A percentile compares a stretch with the other conserved stretches of the same genome.
These are phyloP conservation scores for Brachymystax lenok DNA, from an alignment of 2,797 vertebrate species.

Conservation along the genomic window DNA sequence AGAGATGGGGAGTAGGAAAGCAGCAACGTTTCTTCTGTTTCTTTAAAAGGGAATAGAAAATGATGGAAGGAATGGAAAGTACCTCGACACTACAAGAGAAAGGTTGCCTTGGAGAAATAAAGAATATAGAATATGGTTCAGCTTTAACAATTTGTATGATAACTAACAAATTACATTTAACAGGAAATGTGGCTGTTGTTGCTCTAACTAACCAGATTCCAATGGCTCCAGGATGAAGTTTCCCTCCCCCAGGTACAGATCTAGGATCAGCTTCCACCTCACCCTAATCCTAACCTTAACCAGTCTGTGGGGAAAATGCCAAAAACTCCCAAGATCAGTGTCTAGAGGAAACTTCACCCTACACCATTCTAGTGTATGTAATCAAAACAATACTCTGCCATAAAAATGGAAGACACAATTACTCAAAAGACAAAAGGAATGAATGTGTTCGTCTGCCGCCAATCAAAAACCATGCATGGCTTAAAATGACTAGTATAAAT, in stretches of 20 bases:
- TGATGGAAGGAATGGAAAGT: conserved; percentile 26
- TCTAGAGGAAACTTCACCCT: no score
- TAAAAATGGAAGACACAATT: background rate
- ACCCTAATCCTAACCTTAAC: no score
- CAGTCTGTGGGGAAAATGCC: no score
- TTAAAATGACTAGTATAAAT: no score
- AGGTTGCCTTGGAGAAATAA: background rate
- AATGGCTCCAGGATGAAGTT: no score
- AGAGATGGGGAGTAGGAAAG: conserved; percentile 13
- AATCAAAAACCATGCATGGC: no score
- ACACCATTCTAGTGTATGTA: background rate
- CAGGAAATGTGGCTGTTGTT: background rate
- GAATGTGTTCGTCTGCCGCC: no score
- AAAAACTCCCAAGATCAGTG: no score
- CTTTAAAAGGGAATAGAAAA: conserved; percentile 24
- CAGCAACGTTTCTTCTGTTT: conserved; percentile 16
- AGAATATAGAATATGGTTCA: background rate
- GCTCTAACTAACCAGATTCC: background rate
- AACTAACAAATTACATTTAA: background rate
- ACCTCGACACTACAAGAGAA: conserved; percentile 26
- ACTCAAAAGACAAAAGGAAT: no score
- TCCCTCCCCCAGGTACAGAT: no score
- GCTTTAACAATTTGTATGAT: background rate
- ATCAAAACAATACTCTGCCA: background rate
- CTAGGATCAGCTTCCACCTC: no score